These are phyloP conservation scores for Cancer borealis DNA, from an alignment of 2,888 invertebrate species.

Conservation along the genomic window DNA sequence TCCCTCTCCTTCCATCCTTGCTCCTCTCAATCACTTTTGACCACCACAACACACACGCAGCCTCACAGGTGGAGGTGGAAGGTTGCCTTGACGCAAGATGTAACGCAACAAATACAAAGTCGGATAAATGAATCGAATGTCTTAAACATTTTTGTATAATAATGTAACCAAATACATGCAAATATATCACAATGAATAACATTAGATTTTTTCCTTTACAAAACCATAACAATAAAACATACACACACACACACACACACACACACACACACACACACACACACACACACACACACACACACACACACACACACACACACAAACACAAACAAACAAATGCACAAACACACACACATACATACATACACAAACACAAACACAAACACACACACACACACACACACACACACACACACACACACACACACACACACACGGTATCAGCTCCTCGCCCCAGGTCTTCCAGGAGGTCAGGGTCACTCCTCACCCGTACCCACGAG, in stretches of 20 bases:
- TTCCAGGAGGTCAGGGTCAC: neutral
- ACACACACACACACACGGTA: constrained; percentile 12
- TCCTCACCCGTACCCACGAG: neutral
- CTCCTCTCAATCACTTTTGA: neutral
- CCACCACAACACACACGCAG: constrained; percentile 8
- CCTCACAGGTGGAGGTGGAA: constrained; percentile 2
- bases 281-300: too few species aligned
- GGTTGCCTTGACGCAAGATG: neutral
- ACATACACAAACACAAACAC: constrained; percentile 17
- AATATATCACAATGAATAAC: neutral
- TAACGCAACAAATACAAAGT: neutral
- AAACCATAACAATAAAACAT: neutral
- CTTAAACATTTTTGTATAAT: neutral
- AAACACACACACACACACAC: constrained; percentile 28
- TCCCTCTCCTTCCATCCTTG: neutral
- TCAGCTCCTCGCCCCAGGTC: neutral
- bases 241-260: too few species aligned
- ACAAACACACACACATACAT: constrained; percentile 42
- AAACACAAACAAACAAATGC: neutral
- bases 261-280: too few species aligned
- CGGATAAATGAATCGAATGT: neutral
- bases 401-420: constrained; percentile 18
- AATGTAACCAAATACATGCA: neutral
- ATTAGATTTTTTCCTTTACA: neutral
- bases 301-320: too few species aligned